Percentiles rank a stretch among this genome's conserved stretches.
Evolutionary conservation across 2,113 vertebrate species (phyloP).

Genomic region (Leucopternis melanops): DNA sequence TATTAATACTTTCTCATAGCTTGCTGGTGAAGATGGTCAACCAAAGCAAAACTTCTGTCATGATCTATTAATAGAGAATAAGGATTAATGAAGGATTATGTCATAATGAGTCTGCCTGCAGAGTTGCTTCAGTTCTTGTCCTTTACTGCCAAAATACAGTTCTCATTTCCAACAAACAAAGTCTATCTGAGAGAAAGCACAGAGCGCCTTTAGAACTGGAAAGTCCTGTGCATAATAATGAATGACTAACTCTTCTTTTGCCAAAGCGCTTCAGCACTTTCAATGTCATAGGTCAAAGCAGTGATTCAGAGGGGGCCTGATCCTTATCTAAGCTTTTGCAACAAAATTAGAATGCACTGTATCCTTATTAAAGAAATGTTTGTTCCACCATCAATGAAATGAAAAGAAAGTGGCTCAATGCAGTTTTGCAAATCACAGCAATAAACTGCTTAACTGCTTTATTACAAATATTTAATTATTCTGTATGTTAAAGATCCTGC

Average conservation of each 20-base stretch:
- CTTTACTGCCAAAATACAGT: slow-evolving; percentile 87
- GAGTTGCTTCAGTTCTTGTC: slow-evolving; percentile 74
- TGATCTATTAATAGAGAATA: slow-evolving; percentile 83
- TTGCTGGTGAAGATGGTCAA: slow-evolving; percentile 69
- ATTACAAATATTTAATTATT: slow-evolving; percentile 78
- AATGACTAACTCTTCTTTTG: slow-evolving; percentile 81
- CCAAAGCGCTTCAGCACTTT: slow-evolving; percentile 79
- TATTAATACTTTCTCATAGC: slow-evolving; percentile 13
- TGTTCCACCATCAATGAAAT: slow-evolving; percentile 80
- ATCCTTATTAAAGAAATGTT: slow-evolving; percentile 93
- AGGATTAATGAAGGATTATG: slow-evolving; percentile 87
- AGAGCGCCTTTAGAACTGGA: slow-evolving; percentile 77
- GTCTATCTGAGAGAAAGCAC: slow-evolving; percentile 84
- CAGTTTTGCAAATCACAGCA: slow-evolving; percentile 77
- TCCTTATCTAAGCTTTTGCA: slow-evolving; percentile 88
- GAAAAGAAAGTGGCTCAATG: slow-evolving; percentile 74
- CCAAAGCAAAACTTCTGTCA: slow-evolving; percentile 74
- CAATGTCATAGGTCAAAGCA: slow-evolving; percentile 86
- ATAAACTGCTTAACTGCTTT: slow-evolving; percentile 73
- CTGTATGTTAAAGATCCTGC: slow-evolving; percentile 56
- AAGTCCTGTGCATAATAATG: slow-evolving; percentile 88
- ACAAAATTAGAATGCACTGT: slow-evolving; percentile 76
- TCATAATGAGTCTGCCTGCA: slow-evolving; percentile 81
- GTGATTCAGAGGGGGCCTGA: slow-evolving; percentile 82
- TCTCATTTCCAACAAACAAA: slow-evolving; percentile 91